phyloP scores from a whole-genome alignment of 2,113 vertebrate genomes.

The Syngnathus scovelli region DNA sequence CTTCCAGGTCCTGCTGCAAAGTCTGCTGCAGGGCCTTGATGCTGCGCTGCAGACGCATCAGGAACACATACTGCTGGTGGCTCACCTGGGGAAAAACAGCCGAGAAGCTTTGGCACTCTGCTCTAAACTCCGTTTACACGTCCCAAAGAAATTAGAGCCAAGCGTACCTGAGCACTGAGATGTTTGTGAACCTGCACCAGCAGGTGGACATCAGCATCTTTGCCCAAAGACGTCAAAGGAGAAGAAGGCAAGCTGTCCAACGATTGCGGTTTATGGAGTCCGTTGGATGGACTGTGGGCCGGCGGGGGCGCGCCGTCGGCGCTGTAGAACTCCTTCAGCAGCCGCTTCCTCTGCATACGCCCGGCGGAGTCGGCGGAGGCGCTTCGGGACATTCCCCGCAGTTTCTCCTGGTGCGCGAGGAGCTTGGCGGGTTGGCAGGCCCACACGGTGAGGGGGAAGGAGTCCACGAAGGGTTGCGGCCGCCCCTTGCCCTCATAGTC shows the following conservation, averaged over 20 bases:
- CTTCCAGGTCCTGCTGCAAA: constrained; percentile 83
- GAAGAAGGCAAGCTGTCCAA: constrained; percentile 63
- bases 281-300: constrained; percentile 52
- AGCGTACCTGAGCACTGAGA: constrained; percentile 83
- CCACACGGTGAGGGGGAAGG: constrained; percentile 92
- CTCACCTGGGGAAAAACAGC: constrained; percentile 68
- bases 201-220: constrained; percentile 81
- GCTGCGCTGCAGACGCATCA: constrained; percentile 87
- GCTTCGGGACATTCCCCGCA: constrained; percentile 72
- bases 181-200: constrained; percentile 86
- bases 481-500: constrained; percentile 90
- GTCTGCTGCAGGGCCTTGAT: constrained; percentile 84
- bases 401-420: constrained; percentile 75
- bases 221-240: constrained; percentile 29
- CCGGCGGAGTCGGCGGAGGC: constrained; percentile 77
- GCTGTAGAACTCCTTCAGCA: constrained; percentile 90
- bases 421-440: constrained; percentile 84
- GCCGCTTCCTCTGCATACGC: constrained; percentile 83
- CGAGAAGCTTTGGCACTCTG: no score
- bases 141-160: neutral
- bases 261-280: constrained; percentile 67
- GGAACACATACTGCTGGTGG: constrained; percentile 89
- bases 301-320: constrained; percentile 58
- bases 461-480: constrained; percentile 88
- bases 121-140: neutral